Conservation (phyloP, 2,888 invertebrate species). For the Melanargia galathea region DNA sequence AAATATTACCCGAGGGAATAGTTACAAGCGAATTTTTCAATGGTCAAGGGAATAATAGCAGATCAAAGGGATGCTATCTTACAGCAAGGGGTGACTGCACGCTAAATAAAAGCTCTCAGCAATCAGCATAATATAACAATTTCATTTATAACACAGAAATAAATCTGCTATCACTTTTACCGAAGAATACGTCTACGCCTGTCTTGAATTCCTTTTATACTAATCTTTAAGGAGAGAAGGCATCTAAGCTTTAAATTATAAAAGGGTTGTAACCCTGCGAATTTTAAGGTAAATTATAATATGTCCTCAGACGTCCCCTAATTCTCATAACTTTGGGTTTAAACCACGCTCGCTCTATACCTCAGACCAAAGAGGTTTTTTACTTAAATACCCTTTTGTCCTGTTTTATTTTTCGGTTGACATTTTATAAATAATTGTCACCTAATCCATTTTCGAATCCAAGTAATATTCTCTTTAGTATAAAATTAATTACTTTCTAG, state of each 20-base stretch:
- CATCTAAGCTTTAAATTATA: constrained; percentile 21
- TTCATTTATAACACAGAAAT: not conserved
- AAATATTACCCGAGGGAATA: constrained; percentile 52
- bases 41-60: constrained; percentile 68
- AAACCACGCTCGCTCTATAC: constrained; percentile 20
- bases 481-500: not conserved
- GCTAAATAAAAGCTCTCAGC: constrained; percentile 30
- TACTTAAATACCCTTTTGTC: constrained; percentile 7
- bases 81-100: constrained; percentile 55
- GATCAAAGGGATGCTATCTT: constrained; percentile 68
- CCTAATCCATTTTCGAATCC: too few relatives aligned
- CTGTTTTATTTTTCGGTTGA: not conserved
- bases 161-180: not conserved
- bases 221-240: constrained; percentile 1
- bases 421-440: too few relatives aligned
- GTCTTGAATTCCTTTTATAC: constrained; percentile 20
- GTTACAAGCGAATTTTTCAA: constrained; percentile 57
- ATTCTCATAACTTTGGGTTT: constrained; percentile 31
- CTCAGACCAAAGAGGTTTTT: constrained; percentile 24
- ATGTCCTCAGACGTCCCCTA: constrained; percentile 30
- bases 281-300: constrained; percentile 24
- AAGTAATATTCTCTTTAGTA: too few relatives aligned
- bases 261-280: constrained; percentile 25
- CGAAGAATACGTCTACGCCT: constrained; percentile 11
- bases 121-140: not conserved